Conservation (phyloP, 2,797 vertebrate species). For the Phylloscopus collybita region DNA sequence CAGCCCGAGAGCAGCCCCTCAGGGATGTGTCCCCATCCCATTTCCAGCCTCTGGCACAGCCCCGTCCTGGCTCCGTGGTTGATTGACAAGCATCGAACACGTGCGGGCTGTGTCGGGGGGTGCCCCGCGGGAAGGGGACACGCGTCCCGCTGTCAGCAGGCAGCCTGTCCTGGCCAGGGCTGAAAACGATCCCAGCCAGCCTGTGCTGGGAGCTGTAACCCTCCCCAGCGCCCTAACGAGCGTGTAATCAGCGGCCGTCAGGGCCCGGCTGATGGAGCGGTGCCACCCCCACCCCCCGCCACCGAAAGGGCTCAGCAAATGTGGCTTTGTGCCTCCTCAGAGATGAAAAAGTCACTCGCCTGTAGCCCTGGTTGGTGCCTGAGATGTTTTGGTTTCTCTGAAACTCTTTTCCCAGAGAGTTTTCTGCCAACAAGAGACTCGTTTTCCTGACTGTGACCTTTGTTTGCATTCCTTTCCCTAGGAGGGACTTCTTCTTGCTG, state of each 20-base stretch:
- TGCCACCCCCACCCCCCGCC: not conserved
- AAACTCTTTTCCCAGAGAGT: too few relatives aligned
- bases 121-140: not conserved
- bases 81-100: not conserved
- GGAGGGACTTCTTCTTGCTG: too few relatives aligned
- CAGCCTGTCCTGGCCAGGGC: not conserved
- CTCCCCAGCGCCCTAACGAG: not conserved
- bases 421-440: too few relatives aligned
- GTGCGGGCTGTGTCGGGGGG: fast-evolving
- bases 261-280: not conserved
- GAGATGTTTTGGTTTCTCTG: too few relatives aligned
- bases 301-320: fast-evolving
- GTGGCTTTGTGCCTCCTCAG: conserved; percentile 5
- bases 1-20: not conserved
- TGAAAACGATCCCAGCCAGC: not conserved
- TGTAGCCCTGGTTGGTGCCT: too few relatives aligned
- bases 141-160: fast-evolving
- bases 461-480: too few relatives aligned
- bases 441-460: too few relatives aligned
- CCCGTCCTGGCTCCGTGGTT: fast-evolving
- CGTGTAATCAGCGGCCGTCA: conserved; percentile 28
- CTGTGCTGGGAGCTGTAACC: not conserved
- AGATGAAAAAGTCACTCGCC: not conserved
- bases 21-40: fast-evolving
- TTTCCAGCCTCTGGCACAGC: not conserved